Conservation (phyloP, 2,797 vertebrate species). For the Parauchenoglanis ngamensis region DNA sequence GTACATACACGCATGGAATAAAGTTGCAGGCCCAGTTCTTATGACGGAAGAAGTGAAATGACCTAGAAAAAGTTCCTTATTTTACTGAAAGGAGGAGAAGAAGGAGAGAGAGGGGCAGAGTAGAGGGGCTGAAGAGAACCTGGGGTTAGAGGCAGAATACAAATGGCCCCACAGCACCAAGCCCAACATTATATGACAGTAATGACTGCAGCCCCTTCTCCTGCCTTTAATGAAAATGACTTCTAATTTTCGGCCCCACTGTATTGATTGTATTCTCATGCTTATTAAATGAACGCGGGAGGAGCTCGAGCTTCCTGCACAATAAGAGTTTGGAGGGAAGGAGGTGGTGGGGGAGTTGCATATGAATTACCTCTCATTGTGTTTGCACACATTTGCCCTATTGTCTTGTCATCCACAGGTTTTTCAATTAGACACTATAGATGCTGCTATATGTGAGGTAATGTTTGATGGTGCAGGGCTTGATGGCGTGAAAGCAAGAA, state of each 20-base stretch:
- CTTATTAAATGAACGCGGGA: conserved; percentile 75
- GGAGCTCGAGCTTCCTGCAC: conserved; percentile 40
- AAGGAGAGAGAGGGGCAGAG: conserved; percentile 47
- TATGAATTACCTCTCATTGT: conserved; percentile 44
- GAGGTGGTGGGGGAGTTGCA: not conserved
- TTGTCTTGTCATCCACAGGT: conserved; percentile 40
- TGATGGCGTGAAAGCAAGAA: conserved; percentile 24
- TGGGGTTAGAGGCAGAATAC: conserved; percentile 73
- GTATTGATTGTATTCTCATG: conserved; percentile 82
- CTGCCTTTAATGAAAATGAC: conserved; percentile 79
- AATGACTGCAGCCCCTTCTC: conserved; percentile 75
- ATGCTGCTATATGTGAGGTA: conserved; percentile 31
- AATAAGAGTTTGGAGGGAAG: conserved; percentile 30
- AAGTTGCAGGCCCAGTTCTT: conserved; percentile 39
- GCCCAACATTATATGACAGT: conserved; percentile 69
- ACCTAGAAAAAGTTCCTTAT: conserved; percentile 54
- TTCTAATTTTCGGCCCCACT: conserved; percentile 76
- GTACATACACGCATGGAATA: conserved; percentile 36
- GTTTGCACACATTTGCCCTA: conserved; percentile 40
- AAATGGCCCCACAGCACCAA: conserved; percentile 70
- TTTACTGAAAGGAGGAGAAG: conserved; percentile 60
- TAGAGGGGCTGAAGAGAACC: conserved; percentile 65
- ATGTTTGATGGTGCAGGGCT: conserved; percentile 35
- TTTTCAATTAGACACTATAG: conserved; percentile 39
- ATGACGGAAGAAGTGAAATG: conserved; percentile 51